These are phyloP conservation scores for Cladopsammia gracilis DNA, from an alignment of 64 coral and sea anemone genomes.

Conservation along the genomic window DNA sequence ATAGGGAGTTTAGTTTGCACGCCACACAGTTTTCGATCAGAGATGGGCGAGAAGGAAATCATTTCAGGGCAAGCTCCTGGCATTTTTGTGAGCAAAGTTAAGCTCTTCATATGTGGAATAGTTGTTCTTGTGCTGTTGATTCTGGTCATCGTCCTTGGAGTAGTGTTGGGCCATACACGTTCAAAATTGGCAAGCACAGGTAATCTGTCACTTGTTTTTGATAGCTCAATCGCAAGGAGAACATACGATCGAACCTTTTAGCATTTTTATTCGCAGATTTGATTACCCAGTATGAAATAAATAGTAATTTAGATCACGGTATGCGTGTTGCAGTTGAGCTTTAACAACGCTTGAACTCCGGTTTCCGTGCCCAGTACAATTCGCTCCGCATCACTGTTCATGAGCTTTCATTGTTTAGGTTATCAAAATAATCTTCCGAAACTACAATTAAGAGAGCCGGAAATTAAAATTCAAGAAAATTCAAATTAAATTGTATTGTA, in stretches of 20 bases:
- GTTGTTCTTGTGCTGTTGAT: slow-evolving; percentile 47
- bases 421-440: neutral
- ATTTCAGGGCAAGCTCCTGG: slow-evolving; percentile 7
- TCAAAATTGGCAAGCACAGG: neutral
- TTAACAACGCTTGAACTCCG: no score
- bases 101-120: slow-evolving; percentile 16
- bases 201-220: neutral
- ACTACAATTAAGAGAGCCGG: neutral
- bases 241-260: neutral
- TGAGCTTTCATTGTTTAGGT: neutral
- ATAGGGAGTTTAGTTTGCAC: neutral
- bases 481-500: no score
- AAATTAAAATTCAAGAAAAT: no score
- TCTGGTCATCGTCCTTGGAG: slow-evolving; percentile 60
- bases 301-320: neutral
- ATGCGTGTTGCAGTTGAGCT: neutral
- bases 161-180: slow-evolving; percentile 26
- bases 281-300: neutral
- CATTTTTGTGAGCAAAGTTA: slow-evolving; percentile 64
- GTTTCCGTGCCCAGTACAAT: neutral
- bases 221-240: neutral
- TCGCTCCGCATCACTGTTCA: neutral
- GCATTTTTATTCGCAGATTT: no score
- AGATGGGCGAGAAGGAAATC: neutral
- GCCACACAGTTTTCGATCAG: neutral